These are phyloP conservation scores for Mixornis gularis DNA, from an alignment of 2,113 vertebrate species.

Conservation along the genomic window DNA sequence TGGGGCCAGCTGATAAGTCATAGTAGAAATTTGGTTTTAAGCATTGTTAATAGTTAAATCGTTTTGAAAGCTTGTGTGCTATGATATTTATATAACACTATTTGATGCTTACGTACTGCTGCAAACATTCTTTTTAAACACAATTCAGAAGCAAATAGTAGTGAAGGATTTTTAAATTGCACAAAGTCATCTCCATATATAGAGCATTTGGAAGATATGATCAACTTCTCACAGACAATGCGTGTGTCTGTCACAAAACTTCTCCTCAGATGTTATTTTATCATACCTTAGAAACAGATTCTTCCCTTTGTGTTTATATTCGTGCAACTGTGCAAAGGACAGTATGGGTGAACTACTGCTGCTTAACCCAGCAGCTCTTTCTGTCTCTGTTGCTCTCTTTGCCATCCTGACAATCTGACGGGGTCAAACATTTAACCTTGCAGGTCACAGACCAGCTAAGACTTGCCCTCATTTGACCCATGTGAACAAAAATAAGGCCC, in stretches of 20 bases:
- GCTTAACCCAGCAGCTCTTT: neutral
- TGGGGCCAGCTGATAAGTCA: neutral
- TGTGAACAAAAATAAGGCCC: neutral
- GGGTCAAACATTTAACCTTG: constrained; percentile 58
- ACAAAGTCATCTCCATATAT: neutral
- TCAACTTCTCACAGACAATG: neutral
- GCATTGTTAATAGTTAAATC: neutral
- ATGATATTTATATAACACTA: neutral
- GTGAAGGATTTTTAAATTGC: neutral
- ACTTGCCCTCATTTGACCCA: constrained; percentile 33
- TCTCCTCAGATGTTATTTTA: neutral
- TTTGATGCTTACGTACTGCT: neutral
- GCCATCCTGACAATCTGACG: neutral
- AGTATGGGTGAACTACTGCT: neutral
- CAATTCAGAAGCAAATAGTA: neutral
- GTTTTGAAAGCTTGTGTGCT: neutral
- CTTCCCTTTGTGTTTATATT: neutral
- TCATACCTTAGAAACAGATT: neutral
- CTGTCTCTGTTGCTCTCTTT: neutral
- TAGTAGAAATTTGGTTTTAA: neutral
- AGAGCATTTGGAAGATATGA: neutral
- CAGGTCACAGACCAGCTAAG: constrained; percentile 32
- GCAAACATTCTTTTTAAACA: neutral
- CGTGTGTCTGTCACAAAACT: neutral
- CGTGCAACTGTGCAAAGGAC: neutral